phyloP scores from a whole-genome alignment of 2,888 invertebrate genomes.

The Sycophila texana region DNA sequence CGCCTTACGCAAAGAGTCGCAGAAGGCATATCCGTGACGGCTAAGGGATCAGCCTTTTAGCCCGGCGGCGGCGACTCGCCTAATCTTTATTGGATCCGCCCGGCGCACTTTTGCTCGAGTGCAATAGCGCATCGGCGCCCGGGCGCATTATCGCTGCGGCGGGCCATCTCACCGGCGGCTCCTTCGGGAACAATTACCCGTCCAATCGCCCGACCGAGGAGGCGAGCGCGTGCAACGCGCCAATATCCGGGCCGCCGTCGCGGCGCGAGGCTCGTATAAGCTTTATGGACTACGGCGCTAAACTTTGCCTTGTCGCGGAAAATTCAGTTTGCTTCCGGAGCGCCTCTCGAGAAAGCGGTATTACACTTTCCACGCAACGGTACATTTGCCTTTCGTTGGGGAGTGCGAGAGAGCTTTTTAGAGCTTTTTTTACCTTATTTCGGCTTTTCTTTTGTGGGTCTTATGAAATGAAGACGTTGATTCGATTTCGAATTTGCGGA shows the following conservation, averaged over 20 bases:
- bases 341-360: no score
- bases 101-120: conserved; percentile 22
- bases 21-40: no score
- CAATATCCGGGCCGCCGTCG: conserved; percentile 22
- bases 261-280: conserved; percentile 25
- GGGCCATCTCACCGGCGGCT: background rate
- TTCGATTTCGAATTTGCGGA: no score
- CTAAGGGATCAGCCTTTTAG: no score
- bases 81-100: conserved; percentile 3
- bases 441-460: no score
- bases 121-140: conserved; percentile 32
- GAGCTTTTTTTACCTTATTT: no score
- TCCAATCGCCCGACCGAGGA: conserved; percentile 25
- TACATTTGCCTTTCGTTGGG: no score
- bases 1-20: no score
- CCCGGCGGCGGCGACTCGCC: background rate
- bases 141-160: conserved; percentile 1
- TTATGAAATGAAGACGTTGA: no score
- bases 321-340: conserved; percentile 3
- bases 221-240: background rate
- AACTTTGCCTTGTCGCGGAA: background rate
- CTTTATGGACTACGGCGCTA: conserved; percentile 34
- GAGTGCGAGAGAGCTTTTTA: no score
- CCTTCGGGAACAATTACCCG: conserved; percentile 43
- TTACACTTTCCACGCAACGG: no score